phyloP scores from a whole-genome alignment of 2,797 vertebrate genomes.

The Myotis daubentonii region DNA sequence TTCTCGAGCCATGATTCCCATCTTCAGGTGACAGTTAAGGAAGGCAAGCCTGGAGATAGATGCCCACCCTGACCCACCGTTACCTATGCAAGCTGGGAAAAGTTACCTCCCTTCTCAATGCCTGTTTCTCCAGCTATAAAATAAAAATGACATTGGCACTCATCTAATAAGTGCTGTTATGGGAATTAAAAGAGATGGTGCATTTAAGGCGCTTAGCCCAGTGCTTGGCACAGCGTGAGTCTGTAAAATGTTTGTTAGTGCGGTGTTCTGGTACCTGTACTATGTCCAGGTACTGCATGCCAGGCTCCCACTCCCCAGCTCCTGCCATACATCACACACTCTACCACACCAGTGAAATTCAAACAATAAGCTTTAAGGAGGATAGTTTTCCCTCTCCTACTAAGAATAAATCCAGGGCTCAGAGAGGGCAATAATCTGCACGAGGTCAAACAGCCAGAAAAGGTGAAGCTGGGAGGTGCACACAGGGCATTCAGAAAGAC shows the following conservation, averaged over 20 bases:
- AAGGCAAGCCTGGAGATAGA: neutral
- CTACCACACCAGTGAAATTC: neutral
- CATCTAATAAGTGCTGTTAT: neutral
- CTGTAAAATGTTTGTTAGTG: neutral
- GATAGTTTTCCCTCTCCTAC: neutral
- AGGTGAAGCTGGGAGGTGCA: neutral
- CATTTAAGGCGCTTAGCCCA: neutral
- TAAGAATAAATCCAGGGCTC: neutral
- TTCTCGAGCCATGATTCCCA: neutral
- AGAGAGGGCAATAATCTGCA: neutral
- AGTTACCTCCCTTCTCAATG: neutral
- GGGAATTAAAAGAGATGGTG: neutral
- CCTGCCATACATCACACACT: neutral
- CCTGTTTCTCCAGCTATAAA: constrained; percentile 18
- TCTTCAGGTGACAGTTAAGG: neutral
- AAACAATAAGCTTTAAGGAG: neutral
- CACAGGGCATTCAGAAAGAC: neutral
- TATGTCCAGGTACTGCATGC: fast-evolving
- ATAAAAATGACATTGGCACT: neutral
- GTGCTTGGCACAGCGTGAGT: neutral
- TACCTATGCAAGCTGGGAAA: neutral
- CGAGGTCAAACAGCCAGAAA: neutral
- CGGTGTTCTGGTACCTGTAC: neutral
- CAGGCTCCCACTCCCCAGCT: neutral
- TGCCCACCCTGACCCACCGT: neutral